Percentiles rank a stretch among this genome's conserved stretches.
Conservation (phyloP, 1,140 invertebrate species). For the Brachionus angularis region DNA sequence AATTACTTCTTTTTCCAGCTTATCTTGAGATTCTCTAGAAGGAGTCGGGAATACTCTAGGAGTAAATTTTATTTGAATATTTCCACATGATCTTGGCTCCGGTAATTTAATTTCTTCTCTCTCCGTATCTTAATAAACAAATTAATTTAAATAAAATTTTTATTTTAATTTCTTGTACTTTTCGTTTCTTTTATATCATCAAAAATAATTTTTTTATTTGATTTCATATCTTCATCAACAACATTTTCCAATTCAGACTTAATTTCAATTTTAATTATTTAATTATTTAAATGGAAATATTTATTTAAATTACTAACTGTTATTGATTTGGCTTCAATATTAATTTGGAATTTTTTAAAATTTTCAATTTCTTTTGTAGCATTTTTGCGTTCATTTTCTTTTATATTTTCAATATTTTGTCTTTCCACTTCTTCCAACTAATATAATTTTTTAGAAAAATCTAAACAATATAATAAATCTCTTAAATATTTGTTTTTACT, state of each 20-base stretch:
- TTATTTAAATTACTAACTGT: no score
- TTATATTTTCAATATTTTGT: constrained; percentile 57
- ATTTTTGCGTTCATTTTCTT: constrained; percentile 61
- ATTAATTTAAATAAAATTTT: no score
- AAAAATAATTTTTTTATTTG: no score
- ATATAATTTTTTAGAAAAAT: constrained; percentile 48
- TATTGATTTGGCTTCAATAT: constrained; percentile 1
- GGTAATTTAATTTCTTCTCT: constrained; percentile 47
- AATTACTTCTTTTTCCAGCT: constrained; percentile 69
- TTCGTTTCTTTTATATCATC: no score
- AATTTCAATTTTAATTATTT: no score
- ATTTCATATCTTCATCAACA: no score
- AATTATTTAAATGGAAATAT: no score
- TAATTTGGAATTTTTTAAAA: constrained; percentile 1
- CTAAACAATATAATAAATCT: no score
- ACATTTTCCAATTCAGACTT: no score
- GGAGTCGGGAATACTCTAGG: constrained; percentile 75
- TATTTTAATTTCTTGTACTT: no score
- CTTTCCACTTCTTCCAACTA: constrained; percentile 65
- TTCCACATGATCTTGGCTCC: constrained; percentile 50
- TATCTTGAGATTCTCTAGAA: constrained; percentile 68
- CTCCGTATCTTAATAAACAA: no score
- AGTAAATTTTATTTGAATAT: constrained; percentile 65
- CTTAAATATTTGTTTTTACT: no score
- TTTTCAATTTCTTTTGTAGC: constrained; percentile 64